These are phyloP conservation scores for Trichonephila clavata DNA, from an alignment of 1,140 invertebrate species.

Conservation along the genomic window DNA sequence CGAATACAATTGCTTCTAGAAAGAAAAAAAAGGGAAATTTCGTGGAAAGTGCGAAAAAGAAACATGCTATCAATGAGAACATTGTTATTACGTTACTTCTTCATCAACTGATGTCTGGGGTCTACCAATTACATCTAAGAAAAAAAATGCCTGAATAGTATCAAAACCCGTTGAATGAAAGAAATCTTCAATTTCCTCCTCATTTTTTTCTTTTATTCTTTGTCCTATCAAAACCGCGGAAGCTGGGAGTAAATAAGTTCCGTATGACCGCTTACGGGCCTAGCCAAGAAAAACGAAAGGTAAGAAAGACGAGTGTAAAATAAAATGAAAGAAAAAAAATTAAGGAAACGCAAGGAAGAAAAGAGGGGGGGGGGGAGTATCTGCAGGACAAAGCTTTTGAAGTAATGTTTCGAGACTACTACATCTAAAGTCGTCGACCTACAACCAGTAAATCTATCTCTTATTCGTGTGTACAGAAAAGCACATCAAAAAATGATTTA, in stretches of 20 bases:
- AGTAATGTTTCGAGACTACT: slow-evolving; percentile 6
- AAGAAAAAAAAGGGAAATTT: background rate
- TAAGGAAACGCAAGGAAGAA: background rate
- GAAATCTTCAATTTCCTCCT: slow-evolving; percentile 42
- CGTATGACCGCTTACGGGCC: slow-evolving; percentile 50
- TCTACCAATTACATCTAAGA: background rate
- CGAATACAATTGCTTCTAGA: background rate
- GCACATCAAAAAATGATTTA: slow-evolving; percentile 71
- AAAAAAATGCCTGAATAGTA: slow-evolving; percentile 13
- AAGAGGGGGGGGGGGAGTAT: background rate
- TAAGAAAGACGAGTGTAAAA: background rate
- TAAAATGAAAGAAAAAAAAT: background rate
- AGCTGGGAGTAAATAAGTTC: slow-evolving; percentile 58
- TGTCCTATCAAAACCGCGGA: slow-evolving; percentile 41
- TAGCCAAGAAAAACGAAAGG: slow-evolving; percentile 28
- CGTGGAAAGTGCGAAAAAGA: background rate
- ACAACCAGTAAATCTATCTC: slow-evolving; percentile 24
- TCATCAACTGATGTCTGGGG: background rate
- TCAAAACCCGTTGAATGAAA: slow-evolving; percentile 22
- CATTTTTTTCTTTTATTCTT: background rate
- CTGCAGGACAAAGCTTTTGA: slow-evolving; percentile 19
- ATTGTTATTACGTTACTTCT: slow-evolving; percentile 9
- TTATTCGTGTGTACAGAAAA: slow-evolving; percentile 38
- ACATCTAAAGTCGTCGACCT: slow-evolving; percentile 56
- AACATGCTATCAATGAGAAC: background rate